Evolutionary conservation across 1,140 invertebrate genomes (phyloP), one percentile per base, ranked within the genome.

Genomic region (Temnothorax longispinosus): DNA sequence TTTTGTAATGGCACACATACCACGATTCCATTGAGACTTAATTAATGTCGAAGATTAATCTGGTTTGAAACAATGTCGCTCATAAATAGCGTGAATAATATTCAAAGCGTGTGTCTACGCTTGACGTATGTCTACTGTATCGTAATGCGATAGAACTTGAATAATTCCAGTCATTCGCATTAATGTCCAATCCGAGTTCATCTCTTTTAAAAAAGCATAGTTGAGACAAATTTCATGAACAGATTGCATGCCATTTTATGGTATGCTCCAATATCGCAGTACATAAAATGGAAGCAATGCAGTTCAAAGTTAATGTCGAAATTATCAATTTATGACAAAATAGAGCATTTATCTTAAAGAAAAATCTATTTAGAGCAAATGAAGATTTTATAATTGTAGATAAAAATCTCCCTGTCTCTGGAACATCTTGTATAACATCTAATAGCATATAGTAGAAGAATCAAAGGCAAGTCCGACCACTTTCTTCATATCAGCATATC

Each of bases 271-370:
- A 7, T 11, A 10, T 52, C 35, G 15, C 10, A 54, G 3, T 35
- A 38, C 35, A n/a, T 64, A 38, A 64, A n/a, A 64, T 64, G 4
- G 2, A 47, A 72, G 7, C 21, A 15, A 15, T 52, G n/a, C 2
- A 27, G 2, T 47, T 67, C 6, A 54, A 52, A 38, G 27, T 27
- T 58, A 18, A 60, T 27, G 41, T 72, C 38, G 6, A 58, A 44
- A 44, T 76, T 81, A 84, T 47, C 38, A 38, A 65, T 7, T 76
- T 47, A 3, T 32, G 27, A 11, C 18, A 44, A 74, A 41, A 82
- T 41, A 56, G 0, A 11, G 5, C 2, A 35, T 56, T 64, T 35
- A 27, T n/a, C 38, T 58, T 15, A 58, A 47, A n/a, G 21, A 76
- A 76, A 41, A 18, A 35, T 52, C 27, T 74, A 21, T 2, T 35